Evolutionary conservation across 2,113 vertebrate genomes (phyloP).

Genomic region (Pomatostomus ruficeps): DNA sequence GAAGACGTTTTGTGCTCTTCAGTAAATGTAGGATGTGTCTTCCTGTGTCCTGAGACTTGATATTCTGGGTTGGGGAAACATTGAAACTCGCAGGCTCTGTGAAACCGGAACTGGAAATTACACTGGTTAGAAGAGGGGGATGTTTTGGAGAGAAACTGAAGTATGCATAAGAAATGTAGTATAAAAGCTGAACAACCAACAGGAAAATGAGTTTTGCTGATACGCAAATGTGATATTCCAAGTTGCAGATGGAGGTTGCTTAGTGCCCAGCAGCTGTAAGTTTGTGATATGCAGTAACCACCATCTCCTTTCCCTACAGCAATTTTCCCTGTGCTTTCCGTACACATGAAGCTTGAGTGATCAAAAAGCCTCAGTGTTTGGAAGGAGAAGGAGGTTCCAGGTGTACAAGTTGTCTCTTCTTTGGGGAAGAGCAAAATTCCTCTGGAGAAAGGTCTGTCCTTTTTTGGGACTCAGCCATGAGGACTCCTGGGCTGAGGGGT

Average conservation of each 20-base stretch:
- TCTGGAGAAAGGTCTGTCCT: neutral
- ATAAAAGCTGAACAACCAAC: neutral
- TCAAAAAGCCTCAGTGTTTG: neutral
- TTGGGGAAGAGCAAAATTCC: neutral
- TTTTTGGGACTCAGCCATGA: neutral
- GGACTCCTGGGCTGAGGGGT: neutral
- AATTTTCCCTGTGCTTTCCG: neutral
- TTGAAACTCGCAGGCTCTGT: neutral
- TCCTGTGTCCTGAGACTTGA: neutral
- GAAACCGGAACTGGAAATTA: neutral
- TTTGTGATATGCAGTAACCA: neutral
- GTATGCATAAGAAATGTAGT: neutral
- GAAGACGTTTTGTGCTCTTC: neutral
- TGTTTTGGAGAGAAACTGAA: neutral
- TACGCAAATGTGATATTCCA: neutral
- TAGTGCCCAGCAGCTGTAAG: neutral
- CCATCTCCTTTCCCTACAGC: neutral
- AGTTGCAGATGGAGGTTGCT: neutral
- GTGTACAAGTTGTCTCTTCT: neutral
- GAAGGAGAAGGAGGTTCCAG: neutral
- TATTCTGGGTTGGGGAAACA: neutral
- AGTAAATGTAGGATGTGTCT: accelerated
- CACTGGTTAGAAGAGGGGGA: neutral
- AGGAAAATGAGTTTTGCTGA: neutral
- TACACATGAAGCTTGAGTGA: neutral